phyloP scores from a whole-genome alignment of 2,113 vertebrate genomes.

The Carassius auratus region DNA sequence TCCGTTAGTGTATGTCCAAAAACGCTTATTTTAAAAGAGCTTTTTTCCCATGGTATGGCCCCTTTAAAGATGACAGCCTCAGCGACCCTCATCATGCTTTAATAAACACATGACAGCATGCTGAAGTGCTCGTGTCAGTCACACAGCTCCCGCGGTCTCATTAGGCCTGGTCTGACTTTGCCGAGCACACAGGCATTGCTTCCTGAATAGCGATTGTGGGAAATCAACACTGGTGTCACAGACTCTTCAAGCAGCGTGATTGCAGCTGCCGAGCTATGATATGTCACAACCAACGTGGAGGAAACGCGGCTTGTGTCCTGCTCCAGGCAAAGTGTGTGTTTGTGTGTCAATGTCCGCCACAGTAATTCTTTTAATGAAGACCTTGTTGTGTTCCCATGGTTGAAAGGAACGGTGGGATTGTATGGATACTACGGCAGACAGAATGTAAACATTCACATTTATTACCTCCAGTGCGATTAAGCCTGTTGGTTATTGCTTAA shows the following conservation, averaged over 20 bases:
- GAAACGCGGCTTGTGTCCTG: background rate
- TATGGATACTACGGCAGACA: background rate
- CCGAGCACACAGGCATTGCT: background rate
- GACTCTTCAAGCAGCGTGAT: background rate
- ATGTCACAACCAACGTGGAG: background rate
- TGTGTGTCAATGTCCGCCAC: conserved; percentile 16
- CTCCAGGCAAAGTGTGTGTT: conserved; percentile 10
- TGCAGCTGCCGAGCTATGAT: background rate
- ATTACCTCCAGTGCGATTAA: conserved; percentile 21
- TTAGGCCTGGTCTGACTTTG: background rate
- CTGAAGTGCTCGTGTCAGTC: conserved; percentile 11
- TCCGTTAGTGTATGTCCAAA: background rate
- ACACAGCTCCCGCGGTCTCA: conserved; percentile 12
- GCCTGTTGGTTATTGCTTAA: conserved; percentile 27
- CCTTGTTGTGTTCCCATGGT: conserved; percentile 29
- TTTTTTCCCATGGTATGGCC: background rate
- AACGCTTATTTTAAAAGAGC: background rate
- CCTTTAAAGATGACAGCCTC: background rate
- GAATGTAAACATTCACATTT: conserved; percentile 3
- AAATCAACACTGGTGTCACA: conserved; percentile 21
- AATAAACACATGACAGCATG: conserved; percentile 12
- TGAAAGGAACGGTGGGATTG: conserved; percentile 13
- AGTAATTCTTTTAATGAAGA: conserved; percentile 51
- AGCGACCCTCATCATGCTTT: conserved; percentile 27
- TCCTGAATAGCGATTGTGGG: background rate